Conservation (phyloP, 1,140 invertebrate genomes). For the Euwallacea fornicatus region DNA sequence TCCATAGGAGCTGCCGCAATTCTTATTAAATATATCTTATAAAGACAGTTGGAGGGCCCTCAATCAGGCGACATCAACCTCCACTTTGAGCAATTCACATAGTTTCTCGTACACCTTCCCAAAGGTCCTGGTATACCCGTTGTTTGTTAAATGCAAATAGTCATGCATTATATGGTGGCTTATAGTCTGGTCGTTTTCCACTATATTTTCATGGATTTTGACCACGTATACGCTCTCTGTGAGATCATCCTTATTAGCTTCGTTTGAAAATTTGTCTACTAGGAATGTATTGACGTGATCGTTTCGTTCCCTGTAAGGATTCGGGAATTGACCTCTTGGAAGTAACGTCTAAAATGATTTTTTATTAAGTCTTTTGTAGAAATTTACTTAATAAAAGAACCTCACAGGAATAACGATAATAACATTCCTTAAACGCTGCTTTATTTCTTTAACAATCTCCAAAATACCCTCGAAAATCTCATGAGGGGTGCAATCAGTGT, state of each 20-base stretch:
- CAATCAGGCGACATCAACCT: neutral
- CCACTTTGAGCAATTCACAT: conserved; percentile 46
- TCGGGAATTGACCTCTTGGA: conserved; percentile 67
- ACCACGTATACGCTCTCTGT: conserved; percentile 55
- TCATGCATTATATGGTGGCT: conserved; percentile 71
- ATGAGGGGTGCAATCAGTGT: conserved; percentile 64
- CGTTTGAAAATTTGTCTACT: conserved; percentile 52
- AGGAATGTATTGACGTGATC: conserved; percentile 62
- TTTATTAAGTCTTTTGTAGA: conserved; percentile 8
- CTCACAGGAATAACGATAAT: conserved; percentile 67
- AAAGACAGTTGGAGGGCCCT: too few species aligned
- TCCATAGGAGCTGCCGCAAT: too few species aligned
- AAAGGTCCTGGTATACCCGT: conserved; percentile 69
- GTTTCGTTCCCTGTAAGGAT: conserved; percentile 66
- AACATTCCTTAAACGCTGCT: conserved; percentile 60
- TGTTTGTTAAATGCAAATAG: conserved; percentile 69
- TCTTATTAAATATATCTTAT: too few species aligned
- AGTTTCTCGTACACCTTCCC: conserved; percentile 62
- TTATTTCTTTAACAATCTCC: conserved; percentile 62
- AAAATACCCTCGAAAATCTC: conserved; percentile 68
- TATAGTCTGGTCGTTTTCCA: conserved; percentile 64
- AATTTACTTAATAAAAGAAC: conserved; percentile 19
- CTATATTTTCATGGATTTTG: conserved; percentile 60
- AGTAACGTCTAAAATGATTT: conserved; percentile 60
- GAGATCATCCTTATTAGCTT: conserved; percentile 46